Percentiles rank a stretch among this genome's conserved stretches.
Evolutionary conservation across 2,113 vertebrate species (phyloP).

Genomic region (Serilophus lunatus): DNA sequence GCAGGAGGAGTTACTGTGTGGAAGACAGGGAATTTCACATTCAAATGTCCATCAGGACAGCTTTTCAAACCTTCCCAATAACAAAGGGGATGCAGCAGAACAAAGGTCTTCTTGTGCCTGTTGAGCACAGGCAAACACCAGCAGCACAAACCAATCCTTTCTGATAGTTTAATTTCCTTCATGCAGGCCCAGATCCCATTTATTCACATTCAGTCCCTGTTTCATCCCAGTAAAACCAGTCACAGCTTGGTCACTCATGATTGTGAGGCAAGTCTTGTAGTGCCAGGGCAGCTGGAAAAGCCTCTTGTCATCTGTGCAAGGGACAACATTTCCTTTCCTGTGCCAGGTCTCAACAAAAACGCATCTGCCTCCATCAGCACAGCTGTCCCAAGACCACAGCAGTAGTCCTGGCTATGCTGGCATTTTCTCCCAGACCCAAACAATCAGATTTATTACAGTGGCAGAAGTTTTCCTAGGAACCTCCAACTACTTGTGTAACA

Average conservation of each 20-base stretch:
- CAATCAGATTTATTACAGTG: background rate
- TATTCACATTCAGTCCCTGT: background rate
- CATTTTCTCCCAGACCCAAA: background rate
- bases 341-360: background rate
- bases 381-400: background rate
- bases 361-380: background rate
- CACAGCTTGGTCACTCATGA: background rate
- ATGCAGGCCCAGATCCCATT: background rate
- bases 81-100: background rate
- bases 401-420: background rate
- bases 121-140: background rate
- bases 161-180: background rate
- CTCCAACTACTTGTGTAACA: background rate
- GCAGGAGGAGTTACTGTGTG: accelerated
- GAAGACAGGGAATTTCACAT: background rate
- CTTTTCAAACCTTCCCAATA: background rate
- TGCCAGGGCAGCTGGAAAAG: background rate
- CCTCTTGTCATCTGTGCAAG: background rate
- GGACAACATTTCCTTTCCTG: background rate
- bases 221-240: background rate
- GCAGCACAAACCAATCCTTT: background rate
- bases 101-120: background rate
- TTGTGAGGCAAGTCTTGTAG: background rate
- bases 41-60: background rate
- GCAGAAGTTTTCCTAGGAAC: background rate